A percentile compares a stretch with the other conserved stretches of the same genome.
These are phyloP conservation scores for Chaetodon auriga DNA, from an alignment of 2,113 vertebrate genomes.

Conservation along the genomic window DNA sequence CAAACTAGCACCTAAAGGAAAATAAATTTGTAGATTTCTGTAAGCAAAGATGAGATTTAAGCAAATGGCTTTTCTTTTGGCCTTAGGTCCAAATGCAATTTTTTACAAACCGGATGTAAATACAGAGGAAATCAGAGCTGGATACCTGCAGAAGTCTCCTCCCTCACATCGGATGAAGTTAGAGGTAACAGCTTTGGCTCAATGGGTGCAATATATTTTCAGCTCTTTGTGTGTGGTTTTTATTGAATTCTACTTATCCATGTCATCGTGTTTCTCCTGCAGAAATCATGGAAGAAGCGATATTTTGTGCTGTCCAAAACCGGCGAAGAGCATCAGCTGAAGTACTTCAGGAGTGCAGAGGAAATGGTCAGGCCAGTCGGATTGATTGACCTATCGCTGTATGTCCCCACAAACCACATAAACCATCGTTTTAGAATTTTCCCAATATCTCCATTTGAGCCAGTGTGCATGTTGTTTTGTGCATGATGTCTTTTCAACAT, in stretches of 20 bases:
- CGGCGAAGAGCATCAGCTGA: constrained; percentile 53
- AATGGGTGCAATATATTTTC: background rate
- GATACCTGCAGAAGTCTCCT: constrained; percentile 82
- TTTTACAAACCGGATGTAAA: constrained; percentile 56
- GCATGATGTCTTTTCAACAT: background rate
- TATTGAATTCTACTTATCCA: background rate
- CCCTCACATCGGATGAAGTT: constrained; percentile 33
- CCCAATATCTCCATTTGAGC: background rate
- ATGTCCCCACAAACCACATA: constrained; percentile 22
- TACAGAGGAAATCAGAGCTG: constrained; percentile 59
- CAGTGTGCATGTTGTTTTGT: no score
- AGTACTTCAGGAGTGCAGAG: constrained; percentile 68
- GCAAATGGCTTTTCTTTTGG: constrained; percentile 9
- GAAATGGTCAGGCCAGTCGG: constrained; percentile 44
- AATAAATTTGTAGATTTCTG: background rate
- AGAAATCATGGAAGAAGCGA: constrained; percentile 79
- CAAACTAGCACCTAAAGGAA: background rate
- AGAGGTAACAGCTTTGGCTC: constrained; percentile 55
- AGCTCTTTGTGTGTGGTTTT: background rate
- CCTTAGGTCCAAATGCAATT: constrained; percentile 19
- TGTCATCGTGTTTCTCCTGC: background rate
- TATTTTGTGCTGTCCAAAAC: constrained; percentile 74
- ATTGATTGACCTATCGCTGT: constrained; percentile 74
- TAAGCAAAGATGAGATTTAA: background rate
- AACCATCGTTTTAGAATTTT: background rate